Conservation (phyloP, 2,113 vertebrate genomes). For the Columba janthina region DNA sequence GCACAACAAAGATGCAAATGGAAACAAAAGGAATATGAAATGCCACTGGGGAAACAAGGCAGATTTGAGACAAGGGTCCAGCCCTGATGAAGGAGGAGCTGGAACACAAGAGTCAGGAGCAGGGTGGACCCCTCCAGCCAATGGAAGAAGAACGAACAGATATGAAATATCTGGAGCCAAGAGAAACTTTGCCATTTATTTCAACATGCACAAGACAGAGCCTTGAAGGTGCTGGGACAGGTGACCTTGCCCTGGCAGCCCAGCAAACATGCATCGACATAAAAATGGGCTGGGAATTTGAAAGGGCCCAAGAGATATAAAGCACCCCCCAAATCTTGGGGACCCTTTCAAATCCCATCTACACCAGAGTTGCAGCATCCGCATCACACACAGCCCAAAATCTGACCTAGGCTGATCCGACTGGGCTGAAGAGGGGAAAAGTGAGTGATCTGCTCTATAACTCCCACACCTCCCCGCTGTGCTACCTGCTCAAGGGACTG, state of each 20-base stretch:
- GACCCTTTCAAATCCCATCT: not conserved
- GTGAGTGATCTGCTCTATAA: not conserved
- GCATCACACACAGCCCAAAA: accelerated
- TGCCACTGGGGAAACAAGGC: not conserved
- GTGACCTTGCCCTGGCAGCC: not conserved
- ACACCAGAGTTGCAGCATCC: accelerated
- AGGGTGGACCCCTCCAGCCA: not conserved
- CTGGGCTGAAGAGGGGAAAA: not conserved
- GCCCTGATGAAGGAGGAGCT: accelerated
- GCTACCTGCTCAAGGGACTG: not conserved
- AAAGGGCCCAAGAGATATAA: not conserved
- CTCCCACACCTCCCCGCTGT: not conserved
- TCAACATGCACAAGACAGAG: not conserved
- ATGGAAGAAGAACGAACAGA: not conserved
- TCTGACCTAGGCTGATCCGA: not conserved
- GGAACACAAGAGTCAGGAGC: not conserved
- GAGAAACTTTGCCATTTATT: not conserved
- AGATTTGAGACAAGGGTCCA: not conserved
- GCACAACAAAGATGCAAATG: constrained; percentile 24
- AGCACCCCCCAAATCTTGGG: not conserved
- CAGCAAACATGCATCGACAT: not conserved
- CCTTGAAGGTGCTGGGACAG: not conserved
- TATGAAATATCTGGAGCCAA: not conserved
- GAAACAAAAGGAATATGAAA: constrained; percentile 1
- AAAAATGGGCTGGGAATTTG: not conserved